Conservation (phyloP, 2,797 vertebrate species). For the Betta splendens region DNA sequence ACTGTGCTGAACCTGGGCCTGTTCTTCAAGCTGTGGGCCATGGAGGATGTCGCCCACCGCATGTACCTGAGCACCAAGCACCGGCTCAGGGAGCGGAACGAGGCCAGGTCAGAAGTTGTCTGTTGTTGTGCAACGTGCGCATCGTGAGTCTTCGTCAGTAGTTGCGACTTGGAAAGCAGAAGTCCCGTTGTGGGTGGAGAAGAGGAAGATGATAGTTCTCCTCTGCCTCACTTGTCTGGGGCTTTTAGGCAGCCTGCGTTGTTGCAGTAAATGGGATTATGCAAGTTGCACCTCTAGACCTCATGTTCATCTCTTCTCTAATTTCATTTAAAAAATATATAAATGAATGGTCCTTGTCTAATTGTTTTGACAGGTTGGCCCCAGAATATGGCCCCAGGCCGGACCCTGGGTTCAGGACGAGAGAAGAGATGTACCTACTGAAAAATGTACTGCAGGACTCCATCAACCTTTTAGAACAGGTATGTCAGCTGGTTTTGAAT, state of each 20-base stretch:
- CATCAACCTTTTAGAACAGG: slow-evolving; percentile 93
- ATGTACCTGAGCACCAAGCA: slow-evolving; percentile 84
- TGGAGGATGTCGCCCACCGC: slow-evolving; percentile 92
- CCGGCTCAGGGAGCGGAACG: slow-evolving; percentile 81
- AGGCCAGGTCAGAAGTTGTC: slow-evolving; percentile 80
- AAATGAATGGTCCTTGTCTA: background rate
- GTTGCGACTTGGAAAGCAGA: slow-evolving; percentile 22
- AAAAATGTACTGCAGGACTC: slow-evolving; percentile 91
- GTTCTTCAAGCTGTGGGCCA: slow-evolving; percentile 93
- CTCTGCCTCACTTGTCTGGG: slow-evolving; percentile 10
- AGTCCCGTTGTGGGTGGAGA: slow-evolving; percentile 24
- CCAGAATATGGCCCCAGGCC: slow-evolving; percentile 76
- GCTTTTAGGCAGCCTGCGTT: slow-evolving; percentile 22
- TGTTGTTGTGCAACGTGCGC: background rate
- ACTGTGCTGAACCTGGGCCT: slow-evolving; percentile 90
- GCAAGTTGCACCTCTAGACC: slow-evolving; percentile 7
- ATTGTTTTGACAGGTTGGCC: slow-evolving; percentile 76
- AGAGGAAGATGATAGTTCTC: slow-evolving; percentile 7
- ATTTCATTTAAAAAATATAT: too few species aligned
- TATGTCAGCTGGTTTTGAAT: slow-evolving; percentile 3
- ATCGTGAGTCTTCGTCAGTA: background rate
- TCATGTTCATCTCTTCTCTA: background rate
- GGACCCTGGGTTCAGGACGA: slow-evolving; percentile 68
- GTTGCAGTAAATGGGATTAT: slow-evolving; percentile 27
- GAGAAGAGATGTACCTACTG: slow-evolving; percentile 78